These are phyloP conservation scores for Temnothorax curvispinosus DNA, from an alignment of 1,140 invertebrate genomes.

Conservation along the genomic window DNA sequence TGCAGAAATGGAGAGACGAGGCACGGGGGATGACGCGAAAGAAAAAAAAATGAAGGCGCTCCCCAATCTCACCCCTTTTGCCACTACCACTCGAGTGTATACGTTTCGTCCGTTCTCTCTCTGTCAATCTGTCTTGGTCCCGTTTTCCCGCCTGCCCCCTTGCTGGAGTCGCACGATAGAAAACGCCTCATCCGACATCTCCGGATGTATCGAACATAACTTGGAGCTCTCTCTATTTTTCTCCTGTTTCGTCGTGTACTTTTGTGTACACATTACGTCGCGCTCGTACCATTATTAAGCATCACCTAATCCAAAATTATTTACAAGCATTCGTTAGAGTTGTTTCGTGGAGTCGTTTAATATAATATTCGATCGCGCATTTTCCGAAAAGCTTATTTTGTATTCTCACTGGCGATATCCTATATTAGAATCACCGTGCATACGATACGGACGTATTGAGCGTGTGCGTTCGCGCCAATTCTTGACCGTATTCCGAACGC, in stretches of 20 bases:
- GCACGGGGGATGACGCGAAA: slow-evolving; percentile 50
- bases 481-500: slow-evolving; percentile 30
- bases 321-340: not conserved
- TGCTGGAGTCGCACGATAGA: slow-evolving; percentile 48
- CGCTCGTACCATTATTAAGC: not conserved
- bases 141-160: not conserved
- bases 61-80: not conserved
- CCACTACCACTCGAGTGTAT: not conserved
- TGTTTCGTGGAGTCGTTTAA: not conserved
- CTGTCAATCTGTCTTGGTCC: not conserved
- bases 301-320: not conserved
- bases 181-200: slow-evolving; percentile 58
- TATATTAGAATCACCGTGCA: slow-evolving; percentile 20
- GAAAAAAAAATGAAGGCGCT: slow-evolving; percentile 24
- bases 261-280: not conserved
- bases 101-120: slow-evolving; percentile 7
- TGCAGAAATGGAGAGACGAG: slow-evolving; percentile 64
- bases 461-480: slow-evolving; percentile 24
- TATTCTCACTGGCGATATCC: slow-evolving; percentile 9
- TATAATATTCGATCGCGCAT: not conserved
- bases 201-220: slow-evolving; percentile 65
- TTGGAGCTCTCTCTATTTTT: slow-evolving; percentile 23
- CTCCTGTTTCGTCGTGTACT: not conserved
- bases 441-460: not conserved
- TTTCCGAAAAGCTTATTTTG: not conserved